Base-by-base conservation (phyloP, 2,797 vertebrate species). In the Siniperca undulata region DNA sequence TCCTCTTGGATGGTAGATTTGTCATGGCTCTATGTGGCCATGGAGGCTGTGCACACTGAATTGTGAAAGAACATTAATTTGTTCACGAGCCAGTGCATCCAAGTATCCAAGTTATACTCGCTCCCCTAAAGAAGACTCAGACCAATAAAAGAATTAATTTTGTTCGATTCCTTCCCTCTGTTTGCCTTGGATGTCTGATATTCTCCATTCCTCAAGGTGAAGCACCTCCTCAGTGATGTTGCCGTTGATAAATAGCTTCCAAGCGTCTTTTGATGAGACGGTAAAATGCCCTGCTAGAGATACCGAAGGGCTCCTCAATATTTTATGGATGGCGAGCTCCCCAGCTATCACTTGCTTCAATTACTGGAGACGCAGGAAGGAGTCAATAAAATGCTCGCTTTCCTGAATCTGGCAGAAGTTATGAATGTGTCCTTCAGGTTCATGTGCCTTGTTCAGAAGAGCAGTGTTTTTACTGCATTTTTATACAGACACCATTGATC, bases 231-330 rank as follows among this genome's bases (percentile, higher is more conserved):
- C 22, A 19, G 42, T 53, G 48, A 80, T 72, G 69, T 50, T 77
- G 55, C 71, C 22, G 2, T 73, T 90, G 87, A 88, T 88, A 81
- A 87, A 89, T 86, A 83, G 81, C 75, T 78, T 86, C 74, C 67
- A 60, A 82, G 72, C 7, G 0, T 72, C 53, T 79, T 88, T 83
- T 89, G 82, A 89, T 82, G 88, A 88, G 70, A 85, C 8, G 8
- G 69, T 86, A 86, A 90, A 89, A 89, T 66, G 64, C 82, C 64
- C 74, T 77, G 75, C 64, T 74, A 34, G 74, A 84, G 69, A 79
- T 76, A 66, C 65, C 22, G 46, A 78, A 78, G 81, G 81, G 60
- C 78, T 83, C 62, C 67, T 88, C 82, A 67, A 81, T 85, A 84
- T 65, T 82, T 89, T 89, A 88, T 84, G 76, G 87, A 88, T 80